Conservation (phyloP, 2,113 vertebrate genomes). For the Riparia riparia region DNA sequence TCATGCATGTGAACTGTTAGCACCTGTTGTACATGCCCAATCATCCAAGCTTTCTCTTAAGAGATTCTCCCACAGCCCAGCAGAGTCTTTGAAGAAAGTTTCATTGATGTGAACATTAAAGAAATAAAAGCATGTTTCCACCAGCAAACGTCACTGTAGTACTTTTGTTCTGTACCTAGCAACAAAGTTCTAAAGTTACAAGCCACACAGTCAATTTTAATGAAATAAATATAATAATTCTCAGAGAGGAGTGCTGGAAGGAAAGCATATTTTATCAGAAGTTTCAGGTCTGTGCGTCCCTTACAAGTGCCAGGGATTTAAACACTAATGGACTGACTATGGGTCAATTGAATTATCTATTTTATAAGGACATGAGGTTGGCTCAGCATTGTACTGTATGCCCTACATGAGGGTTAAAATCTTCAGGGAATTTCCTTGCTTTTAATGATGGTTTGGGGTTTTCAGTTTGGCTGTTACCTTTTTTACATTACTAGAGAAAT, state of each 20-base stretch:
- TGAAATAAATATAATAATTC: neutral
- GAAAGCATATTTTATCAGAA: neutral
- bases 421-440: neutral
- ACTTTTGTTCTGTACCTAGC: neutral
- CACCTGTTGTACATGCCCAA: accelerated
- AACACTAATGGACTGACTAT: neutral
- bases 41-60: neutral
- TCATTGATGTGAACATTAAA: neutral
- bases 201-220: neutral
- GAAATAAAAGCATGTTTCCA: neutral
- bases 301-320: neutral
- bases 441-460: neutral
- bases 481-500: neutral
- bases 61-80: neutral
- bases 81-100: neutral
- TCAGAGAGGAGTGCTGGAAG: neutral
- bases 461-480: neutral
- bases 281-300: neutral
- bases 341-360: neutral
- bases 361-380: neutral
- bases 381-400: neutral
- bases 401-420: neutral
- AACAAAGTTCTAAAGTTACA: neutral
- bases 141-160: neutral
- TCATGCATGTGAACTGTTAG: neutral